Evolutionary conservation across 2,113 vertebrate species (phyloP), one percentile per base, ranked within the genome.

Genomic region (Rutilus rutilus): DNA sequence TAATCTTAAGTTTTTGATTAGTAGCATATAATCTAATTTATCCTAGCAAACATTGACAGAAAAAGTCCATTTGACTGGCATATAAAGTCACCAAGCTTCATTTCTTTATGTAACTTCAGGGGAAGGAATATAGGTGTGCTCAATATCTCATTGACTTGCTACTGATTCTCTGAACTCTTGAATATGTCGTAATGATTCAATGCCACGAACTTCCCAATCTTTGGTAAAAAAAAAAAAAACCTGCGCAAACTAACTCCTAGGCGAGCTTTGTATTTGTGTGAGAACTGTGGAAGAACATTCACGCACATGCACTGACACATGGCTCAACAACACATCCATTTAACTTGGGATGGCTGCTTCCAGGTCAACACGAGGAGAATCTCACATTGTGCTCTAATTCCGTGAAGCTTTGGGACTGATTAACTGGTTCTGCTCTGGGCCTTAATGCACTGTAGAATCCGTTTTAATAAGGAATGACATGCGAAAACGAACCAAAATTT

Each of bases 261-360:
- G 2, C 21, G 69, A 73, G 69, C 11, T n/a, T 71, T 23, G 33
- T 36, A 14, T 42, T 74, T 74, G 10, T n/a, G 21, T 5, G 2
- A 74, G 39, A 73, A 73, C 69, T 39, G 9, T 42, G 36, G 17
- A 17, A 10, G 74, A 15, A 85, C 76, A 78, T 33, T 54, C 76
- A 78, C 30, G 67, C 75, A 42, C 39, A 79, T n/a, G 80, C 64
- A 73, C 23, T n/a, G 6, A 80, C 10, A 77, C 39, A 64, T 10
- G 21, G 14, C 71, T 47, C 42, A 85, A 19, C 23, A 3, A 57
- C 52, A 57, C 52, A 2, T 57, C 54, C 30, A 57, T 2, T n/a
- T 9, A 23, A 85, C 54, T 21, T 76, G 23, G 30, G 60, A 12
- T 19, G 47, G 45, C 73, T n/a, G 60, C 21, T 77, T 84, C 74